Percentiles rank a stretch among this genome's conserved stretches.
Evolutionary conservation across 2,888 invertebrate species (phyloP).

Genomic region (Zhuqinia jingwanae): DNA sequence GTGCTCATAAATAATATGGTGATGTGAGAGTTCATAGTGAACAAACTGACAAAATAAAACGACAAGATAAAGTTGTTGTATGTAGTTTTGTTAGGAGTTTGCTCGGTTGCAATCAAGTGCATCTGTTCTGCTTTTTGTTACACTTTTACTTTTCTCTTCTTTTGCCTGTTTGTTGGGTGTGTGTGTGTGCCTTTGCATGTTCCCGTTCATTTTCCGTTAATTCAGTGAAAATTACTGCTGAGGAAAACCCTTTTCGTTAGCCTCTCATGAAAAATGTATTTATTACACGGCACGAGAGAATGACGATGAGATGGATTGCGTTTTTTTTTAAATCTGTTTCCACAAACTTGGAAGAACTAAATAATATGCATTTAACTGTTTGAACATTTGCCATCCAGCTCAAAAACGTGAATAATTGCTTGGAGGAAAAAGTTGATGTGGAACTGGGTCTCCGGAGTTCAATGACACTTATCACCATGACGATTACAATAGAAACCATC

Average conservation of each 20-base stretch:
- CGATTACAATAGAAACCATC: background rate
- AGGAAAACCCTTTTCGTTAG: background rate
- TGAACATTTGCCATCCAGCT: too few relatives aligned
- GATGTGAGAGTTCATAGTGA: too few relatives aligned
- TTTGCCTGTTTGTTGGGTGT: too few relatives aligned
- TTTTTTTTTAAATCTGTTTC: background rate
- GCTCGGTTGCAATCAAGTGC: conserved; percentile 30
- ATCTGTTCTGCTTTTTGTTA: conserved; percentile 30
- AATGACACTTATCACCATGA: conserved; percentile 34
- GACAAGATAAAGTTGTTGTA: background rate
- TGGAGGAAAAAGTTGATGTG: background rate
- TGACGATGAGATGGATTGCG: too few relatives aligned
- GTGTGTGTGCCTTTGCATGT: background rate
- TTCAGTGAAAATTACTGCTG: background rate
- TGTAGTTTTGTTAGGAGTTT: background rate
- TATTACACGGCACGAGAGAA: background rate
- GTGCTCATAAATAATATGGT: too few relatives aligned
- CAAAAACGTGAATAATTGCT: conserved; percentile 2
- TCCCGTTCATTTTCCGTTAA: background rate
- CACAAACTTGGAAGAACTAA: background rate
- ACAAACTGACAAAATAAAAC: background rate
- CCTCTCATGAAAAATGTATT: background rate
- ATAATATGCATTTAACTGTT: too few relatives aligned
- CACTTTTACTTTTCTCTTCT: conserved; percentile 13
- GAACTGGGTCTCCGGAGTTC: conserved; percentile 41